Percentiles rank a stretch among this genome's conserved stretches.
These are phyloP conservation scores for Harpalus rufipes DNA, from an alignment of 2,888 invertebrate genomes.

Conservation along the genomic window DNA sequence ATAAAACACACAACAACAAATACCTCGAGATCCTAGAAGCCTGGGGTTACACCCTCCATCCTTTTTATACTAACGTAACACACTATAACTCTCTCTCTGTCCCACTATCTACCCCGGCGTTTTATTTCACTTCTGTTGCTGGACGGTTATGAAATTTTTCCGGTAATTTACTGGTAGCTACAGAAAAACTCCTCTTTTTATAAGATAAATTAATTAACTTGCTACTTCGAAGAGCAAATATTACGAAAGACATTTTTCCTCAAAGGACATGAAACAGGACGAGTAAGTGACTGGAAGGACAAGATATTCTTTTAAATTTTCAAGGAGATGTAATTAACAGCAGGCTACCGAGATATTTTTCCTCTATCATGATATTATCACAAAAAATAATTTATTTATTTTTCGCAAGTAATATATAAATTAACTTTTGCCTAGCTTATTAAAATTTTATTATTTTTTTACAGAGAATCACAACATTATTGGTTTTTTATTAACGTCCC, in stretches of 20 bases:
- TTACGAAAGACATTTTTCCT: slow-evolving; percentile 36
- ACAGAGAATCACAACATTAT: too few relatives aligned
- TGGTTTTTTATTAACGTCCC: too few relatives aligned
- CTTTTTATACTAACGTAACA: slow-evolving; percentile 15
- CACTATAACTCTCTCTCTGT: not conserved
- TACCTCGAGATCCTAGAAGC: slow-evolving; percentile 14
- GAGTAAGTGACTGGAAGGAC: slow-evolving; percentile 16
- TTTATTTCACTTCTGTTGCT: slow-evolving; percentile 46
- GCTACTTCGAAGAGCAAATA: slow-evolving; percentile 38
- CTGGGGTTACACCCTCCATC: slow-evolving; percentile 14
- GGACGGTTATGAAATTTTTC: slow-evolving; percentile 63
- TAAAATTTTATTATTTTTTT: not conserved
- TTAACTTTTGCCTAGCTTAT: not conserved
- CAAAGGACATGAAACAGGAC: slow-evolving; percentile 22
- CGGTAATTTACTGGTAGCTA: slow-evolving; percentile 58
- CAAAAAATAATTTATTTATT: slow-evolving; percentile 6
- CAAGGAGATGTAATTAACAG: slow-evolving; percentile 3
- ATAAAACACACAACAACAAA: slow-evolving; percentile 32
- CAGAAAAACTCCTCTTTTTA: slow-evolving; percentile 35
- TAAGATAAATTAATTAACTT: slow-evolving; percentile 63
- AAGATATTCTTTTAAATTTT: slow-evolving; percentile 14
- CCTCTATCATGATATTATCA: not conserved
- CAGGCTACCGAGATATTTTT: not conserved
- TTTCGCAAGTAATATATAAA: not conserved
- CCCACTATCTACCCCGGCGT: slow-evolving; percentile 20